Evolutionary conservation across 1,140 invertebrate species (phyloP), one percentile per base, ranked within the genome.

Genomic region (Camponotus vicinus): DNA sequence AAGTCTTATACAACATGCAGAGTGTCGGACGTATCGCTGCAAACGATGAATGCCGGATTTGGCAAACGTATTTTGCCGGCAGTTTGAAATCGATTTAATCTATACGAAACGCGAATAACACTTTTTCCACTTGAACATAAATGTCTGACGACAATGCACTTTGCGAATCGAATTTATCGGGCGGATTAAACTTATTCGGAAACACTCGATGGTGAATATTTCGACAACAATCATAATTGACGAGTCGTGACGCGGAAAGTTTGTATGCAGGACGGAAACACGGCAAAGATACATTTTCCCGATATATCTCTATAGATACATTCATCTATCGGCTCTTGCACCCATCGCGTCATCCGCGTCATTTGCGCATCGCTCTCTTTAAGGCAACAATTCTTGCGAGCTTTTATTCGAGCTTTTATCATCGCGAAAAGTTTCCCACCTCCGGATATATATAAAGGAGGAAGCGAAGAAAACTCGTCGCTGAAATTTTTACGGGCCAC

Each of bases 401-500:
- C 21, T 69, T 55, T 70, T n/a, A 64, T 37, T 52, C 27, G 42
- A 11, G 18, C 5, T 52, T 52, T 52, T 11, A 42, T 80, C 34
- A 71, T 59, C 21, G 37, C 21, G n/a, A 40, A 32, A 52, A 52
- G 66, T 67, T 70, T 70, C 32, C 34, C 66, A 11, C 57, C 21
- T 49, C 49, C 21, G 11, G 49, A 18, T 21, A n/a, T 15, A 80
- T 34, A 55, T 57, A 80, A 57, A 37, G 9, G n/a, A 67, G 34
- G n/a, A 55, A 34, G 5, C 34, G 18, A 57, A 37, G 32, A 37
- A 32, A 64, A 18, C 18, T 32, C 34, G 9, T 2, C 11, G 40
- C 15, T 37, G 37, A 73, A 83, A 83, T 37, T 75, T 83, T 73
- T 73, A 49, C 79, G 57, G 55, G 13, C 69, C 32, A 63, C 18